phyloP scores from a whole-genome alignment of 2,113 vertebrate genomes.

The Petroica traversi region DNA sequence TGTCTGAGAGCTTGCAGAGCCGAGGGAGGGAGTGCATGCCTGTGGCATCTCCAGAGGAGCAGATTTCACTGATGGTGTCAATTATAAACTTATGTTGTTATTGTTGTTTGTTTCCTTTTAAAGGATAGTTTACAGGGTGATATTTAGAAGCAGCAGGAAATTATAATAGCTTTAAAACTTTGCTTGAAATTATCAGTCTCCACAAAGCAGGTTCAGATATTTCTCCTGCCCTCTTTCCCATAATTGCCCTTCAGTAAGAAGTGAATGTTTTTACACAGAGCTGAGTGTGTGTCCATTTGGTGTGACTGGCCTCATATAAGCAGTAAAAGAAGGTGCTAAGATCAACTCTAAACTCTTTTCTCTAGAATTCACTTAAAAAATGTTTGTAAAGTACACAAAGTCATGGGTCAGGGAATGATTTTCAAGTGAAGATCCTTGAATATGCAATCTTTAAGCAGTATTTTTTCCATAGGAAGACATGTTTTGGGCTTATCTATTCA shows the following conservation, averaged over 20 bases:
- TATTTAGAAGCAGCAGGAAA: background rate
- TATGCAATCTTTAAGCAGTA: background rate
- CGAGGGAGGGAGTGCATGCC: background rate
- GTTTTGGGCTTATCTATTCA: background rate
- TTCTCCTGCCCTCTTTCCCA: background rate
- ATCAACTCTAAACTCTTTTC: background rate
- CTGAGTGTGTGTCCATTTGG: accelerated
- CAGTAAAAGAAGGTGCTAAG: background rate
- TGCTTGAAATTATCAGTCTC: background rate
- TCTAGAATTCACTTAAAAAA: background rate
- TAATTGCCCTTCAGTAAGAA: background rate
- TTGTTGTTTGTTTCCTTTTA: background rate
- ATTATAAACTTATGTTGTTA: background rate
- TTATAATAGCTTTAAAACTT: background rate
- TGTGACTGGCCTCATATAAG: background rate
- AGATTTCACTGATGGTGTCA: background rate
- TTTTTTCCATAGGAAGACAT: background rate
- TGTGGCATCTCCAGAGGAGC: background rate
- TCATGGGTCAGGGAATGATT: background rate
- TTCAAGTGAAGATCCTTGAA: background rate
- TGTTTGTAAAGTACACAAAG: background rate
- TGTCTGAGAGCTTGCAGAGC: background rate
- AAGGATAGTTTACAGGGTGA: background rate
- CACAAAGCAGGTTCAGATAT: background rate
- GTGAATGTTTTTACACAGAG: background rate